Percentiles rank a stretch among this genome's conserved stretches.
Conservation (phyloP, 2,888 invertebrate species). For the Polia nebulosa region DNA sequence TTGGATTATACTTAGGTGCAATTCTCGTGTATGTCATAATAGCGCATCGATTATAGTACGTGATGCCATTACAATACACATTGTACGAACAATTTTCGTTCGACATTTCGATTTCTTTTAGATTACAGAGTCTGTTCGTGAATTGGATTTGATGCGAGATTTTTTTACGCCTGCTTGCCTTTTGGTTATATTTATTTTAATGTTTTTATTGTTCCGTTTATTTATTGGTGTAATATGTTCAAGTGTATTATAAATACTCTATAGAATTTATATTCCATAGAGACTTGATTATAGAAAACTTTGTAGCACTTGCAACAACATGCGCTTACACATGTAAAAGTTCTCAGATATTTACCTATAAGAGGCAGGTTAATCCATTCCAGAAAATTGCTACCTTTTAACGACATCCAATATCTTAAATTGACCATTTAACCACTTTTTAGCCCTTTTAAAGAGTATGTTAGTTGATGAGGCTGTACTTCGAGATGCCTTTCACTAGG, state of each 20-base stretch:
- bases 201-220: constrained; percentile 63
- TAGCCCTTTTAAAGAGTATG: constrained; percentile 55
- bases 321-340: constrained; percentile 44
- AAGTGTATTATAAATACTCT: constrained; percentile 2
- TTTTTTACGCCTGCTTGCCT: constrained; percentile 82
- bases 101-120: constrained; percentile 85
- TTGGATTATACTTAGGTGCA: constrained; percentile 90
- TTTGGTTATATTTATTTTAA: constrained; percentile 68
- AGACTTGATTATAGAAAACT: constrained; percentile 13
- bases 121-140: constrained; percentile 83
- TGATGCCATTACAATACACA: constrained; percentile 89
- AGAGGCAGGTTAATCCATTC: constrained; percentile 59
- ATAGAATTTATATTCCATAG: neutral
- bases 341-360: constrained; percentile 59
- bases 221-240: constrained; percentile 47
- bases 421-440: constrained; percentile 61
- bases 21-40: constrained; percentile 90
- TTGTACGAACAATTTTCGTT: constrained; percentile 81
- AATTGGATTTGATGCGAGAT: constrained; percentile 82
- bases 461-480: constrained; percentile 60
- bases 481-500: constrained; percentile 73
- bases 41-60: constrained; percentile 89
- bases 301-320: constrained; percentile 1
- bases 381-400: constrained; percentile 62
- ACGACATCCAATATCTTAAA: constrained; percentile 62